These are phyloP conservation scores for Vultur gryphus DNA, from an alignment of 2,797 vertebrate species.

Conservation along the genomic window DNA sequence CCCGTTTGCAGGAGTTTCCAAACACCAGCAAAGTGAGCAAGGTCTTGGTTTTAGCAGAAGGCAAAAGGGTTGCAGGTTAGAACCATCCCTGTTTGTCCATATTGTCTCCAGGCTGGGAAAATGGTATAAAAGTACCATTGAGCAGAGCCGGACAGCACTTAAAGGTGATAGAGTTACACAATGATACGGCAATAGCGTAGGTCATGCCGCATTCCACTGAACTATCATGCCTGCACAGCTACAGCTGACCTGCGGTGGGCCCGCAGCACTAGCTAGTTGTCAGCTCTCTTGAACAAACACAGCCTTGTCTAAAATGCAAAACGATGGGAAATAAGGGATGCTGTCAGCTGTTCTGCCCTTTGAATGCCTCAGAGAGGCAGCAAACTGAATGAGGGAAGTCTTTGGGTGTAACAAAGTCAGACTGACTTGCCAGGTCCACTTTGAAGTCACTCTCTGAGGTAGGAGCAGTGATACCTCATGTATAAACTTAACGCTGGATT, in stretches of 20 bases:
- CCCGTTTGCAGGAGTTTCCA: neutral
- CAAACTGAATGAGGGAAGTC: neutral
- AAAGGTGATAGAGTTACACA: rapidly evolving
- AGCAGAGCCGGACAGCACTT: neutral
- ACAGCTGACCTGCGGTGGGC: neutral
- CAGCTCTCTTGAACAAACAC: too few relatives aligned
- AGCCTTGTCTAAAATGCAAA: too few relatives aligned
- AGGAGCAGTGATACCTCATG: neutral
- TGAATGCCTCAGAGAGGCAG: neutral
- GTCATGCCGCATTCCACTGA: rapidly evolving
- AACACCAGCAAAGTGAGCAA: neutral
- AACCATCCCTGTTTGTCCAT: neutral
- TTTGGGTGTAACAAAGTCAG: neutral
- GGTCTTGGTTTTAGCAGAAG: neutral
- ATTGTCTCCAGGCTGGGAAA: neutral
- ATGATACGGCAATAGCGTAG: rapidly evolving
- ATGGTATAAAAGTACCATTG: neutral
- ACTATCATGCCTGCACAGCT: neutral
- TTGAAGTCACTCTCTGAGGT: neutral
- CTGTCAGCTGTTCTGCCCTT: neutral
- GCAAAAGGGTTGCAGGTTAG: neutral
- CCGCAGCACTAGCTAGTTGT: neutral
- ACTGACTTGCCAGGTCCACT: neutral
- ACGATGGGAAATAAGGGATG: neutral
- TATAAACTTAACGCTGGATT: too few relatives aligned